A percentile compares a stretch with the other conserved stretches of the same genome.
Conservation (phyloP, 1,140 invertebrate genomes). For the Bacillus rossius region DNA sequence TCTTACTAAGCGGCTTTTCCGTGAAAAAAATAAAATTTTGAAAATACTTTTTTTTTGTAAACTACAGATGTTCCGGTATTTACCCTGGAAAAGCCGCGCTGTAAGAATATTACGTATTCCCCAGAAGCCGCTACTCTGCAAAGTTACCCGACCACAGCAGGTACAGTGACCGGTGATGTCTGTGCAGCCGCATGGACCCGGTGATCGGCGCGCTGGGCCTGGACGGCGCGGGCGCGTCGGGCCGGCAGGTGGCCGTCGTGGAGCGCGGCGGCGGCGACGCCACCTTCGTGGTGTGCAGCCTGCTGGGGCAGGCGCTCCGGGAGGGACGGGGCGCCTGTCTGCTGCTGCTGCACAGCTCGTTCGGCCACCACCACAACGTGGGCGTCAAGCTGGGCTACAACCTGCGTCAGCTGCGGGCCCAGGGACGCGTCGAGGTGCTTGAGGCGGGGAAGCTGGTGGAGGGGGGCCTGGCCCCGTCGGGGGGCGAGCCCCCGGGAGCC, state of each 20-base stretch:
- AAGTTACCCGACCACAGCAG: too few relatives aligned
- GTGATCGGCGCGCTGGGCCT: conserved; percentile 46
- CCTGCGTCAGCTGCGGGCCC: conserved; percentile 49
- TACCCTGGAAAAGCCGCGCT: too few relatives aligned
- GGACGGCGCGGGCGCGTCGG: conserved; percentile 47
- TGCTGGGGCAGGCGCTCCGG: conserved; percentile 51
- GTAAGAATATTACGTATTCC: too few relatives aligned
- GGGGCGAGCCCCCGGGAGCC: background rate
- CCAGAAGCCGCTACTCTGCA: too few relatives aligned
- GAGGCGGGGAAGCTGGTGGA: conserved; percentile 50
- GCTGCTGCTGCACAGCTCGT: conserved; percentile 60
- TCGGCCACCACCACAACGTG: conserved; percentile 63
- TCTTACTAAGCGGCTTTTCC: too few relatives aligned
- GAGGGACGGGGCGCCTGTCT: conserved; percentile 52
- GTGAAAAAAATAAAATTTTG: too few relatives aligned
- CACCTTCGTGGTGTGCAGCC: conserved; percentile 59
- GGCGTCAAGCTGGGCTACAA: conserved; percentile 68
- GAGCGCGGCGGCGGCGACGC: conserved; percentile 61
- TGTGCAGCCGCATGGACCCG: background rate
- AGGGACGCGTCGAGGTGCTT: conserved; percentile 47
- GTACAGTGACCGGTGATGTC: too few relatives aligned
- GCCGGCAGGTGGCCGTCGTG: conserved; percentile 55
- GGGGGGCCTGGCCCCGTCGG: conserved; percentile 3
- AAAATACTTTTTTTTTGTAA: too few relatives aligned
- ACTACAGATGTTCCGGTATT: too few relatives aligned